These are phyloP conservation scores for Dimorphilus gyrociliatus DNA, from an alignment of 2,888 invertebrate species.

Conservation along the genomic window DNA sequence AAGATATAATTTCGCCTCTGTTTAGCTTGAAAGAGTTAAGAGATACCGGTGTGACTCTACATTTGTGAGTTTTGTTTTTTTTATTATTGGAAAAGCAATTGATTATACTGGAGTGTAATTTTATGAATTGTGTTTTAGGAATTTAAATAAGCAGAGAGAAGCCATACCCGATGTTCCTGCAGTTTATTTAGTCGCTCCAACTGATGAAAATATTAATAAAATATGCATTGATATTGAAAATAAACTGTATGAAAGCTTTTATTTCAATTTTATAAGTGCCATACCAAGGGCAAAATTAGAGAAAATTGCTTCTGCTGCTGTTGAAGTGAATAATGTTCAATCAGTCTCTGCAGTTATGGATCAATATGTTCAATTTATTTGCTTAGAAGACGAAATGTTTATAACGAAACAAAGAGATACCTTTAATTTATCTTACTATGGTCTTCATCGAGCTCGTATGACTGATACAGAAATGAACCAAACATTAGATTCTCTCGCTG, in stretches of 20 bases:
- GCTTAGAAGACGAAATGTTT: slow-evolving; percentile 92
- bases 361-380: slow-evolving; percentile 95
- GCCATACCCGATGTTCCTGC: slow-evolving; percentile 94
- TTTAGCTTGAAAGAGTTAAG: slow-evolving; percentile 85
- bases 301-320: slow-evolving; percentile 77
- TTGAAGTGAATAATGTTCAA: slow-evolving; percentile 74
- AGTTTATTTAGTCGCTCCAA: slow-evolving; percentile 89
- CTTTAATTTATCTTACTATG: slow-evolving; percentile 77
- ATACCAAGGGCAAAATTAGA: slow-evolving; percentile 82
- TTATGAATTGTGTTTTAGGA: slow-evolving; percentile 13
- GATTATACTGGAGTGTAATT: not conserved
- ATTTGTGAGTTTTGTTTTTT: slow-evolving; percentile 52
- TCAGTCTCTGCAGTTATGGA: slow-evolving; percentile 76
- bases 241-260: slow-evolving; percentile 80
- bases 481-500: slow-evolving; percentile 83
- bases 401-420: slow-evolving; percentile 79
- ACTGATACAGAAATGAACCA: slow-evolving; percentile 86
- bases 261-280: slow-evolving; percentile 75
- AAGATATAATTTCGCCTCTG: slow-evolving; percentile 93
- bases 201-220: slow-evolving; percentile 82
- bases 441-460: slow-evolving; percentile 82
- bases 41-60: slow-evolving; percentile 88
- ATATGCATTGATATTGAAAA: slow-evolving; percentile 61
- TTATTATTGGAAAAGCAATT: not conserved
- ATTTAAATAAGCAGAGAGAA: slow-evolving; percentile 41